phyloP scores from a whole-genome alignment of 1,140 invertebrate species.

The Drosophila neocordata region DNA sequence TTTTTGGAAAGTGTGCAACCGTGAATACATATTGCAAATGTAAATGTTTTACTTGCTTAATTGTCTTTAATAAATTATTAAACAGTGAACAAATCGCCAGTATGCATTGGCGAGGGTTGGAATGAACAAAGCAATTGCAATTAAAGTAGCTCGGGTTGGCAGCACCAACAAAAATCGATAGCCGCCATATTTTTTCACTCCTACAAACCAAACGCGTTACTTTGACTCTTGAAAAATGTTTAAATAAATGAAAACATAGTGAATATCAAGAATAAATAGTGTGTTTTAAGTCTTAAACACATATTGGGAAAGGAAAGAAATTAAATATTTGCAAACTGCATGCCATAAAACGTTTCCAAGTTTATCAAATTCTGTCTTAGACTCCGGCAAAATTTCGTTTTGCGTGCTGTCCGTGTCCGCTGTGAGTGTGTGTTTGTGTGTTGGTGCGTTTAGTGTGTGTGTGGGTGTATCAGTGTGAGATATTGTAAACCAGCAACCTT shows the following conservation, averaged over 20 bases:
- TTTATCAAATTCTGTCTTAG: background rate
- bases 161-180: constrained; percentile 68
- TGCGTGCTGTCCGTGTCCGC: constrained; percentile 24
- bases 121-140: background rate
- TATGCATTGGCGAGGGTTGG: background rate
- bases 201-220: constrained; percentile 55
- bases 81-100: background rate
- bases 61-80: background rate
- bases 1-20: too few relatives aligned
- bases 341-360: constrained; percentile 4
- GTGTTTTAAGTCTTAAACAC: constrained; percentile 15
- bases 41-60: too few relatives aligned
- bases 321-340: background rate
- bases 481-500: constrained; percentile 18
- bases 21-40: too few relatives aligned
- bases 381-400: constrained; percentile 39
- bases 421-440: constrained; percentile 38
- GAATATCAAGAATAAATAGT: constrained; percentile 32
- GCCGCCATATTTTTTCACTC: constrained; percentile 79
- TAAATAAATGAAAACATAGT: constrained; percentile 50
- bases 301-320: background rate
- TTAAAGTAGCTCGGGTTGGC: constrained; percentile 8
- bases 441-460: constrained; percentile 31
- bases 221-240: constrained; percentile 46
- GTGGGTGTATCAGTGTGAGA: constrained; percentile 30